Conservation (phyloP, 2,888 invertebrate species). For the Miltochrista miniata region DNA sequence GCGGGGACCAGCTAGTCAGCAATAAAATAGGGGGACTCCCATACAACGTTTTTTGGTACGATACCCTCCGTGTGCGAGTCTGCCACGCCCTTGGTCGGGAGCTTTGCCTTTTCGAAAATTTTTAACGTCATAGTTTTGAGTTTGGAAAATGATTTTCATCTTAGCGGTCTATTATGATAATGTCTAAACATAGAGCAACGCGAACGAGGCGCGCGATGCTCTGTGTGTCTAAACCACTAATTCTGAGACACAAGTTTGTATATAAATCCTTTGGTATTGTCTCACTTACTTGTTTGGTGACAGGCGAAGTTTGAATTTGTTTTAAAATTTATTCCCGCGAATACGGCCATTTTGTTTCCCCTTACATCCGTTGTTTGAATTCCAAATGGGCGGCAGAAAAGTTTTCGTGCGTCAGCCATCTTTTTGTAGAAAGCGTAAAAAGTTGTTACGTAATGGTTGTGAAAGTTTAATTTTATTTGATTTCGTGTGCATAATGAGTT, state of each 20-base stretch:
- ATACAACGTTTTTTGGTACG: too few relatives aligned
- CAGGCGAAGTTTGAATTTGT: constrained; percentile 72
- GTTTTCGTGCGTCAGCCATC: constrained; percentile 45
- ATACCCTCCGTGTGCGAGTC: too few relatives aligned
- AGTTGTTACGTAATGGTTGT: constrained; percentile 47
- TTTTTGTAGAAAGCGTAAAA: constrained; percentile 45
- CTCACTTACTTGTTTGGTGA: constrained; percentile 65
- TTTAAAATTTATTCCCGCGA: constrained; percentile 73
- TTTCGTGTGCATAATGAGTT: constrained; percentile 39
- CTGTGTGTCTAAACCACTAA: too few relatives aligned
- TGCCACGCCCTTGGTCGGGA: too few relatives aligned
- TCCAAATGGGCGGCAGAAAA: constrained; percentile 64
- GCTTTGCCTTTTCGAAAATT: too few relatives aligned
- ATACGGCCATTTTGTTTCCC: constrained; percentile 65
- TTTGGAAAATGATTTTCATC: background rate
- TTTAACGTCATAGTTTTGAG: too few relatives aligned
- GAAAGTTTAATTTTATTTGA: constrained; percentile 47
- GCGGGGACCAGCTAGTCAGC: too few relatives aligned
- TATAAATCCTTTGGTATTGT: constrained; percentile 79
- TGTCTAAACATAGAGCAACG: background rate
- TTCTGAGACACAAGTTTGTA: constrained; percentile 69
- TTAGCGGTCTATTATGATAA: background rate
- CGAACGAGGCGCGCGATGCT: too few relatives aligned
- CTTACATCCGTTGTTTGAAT: constrained; percentile 74
- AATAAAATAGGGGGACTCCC: too few relatives aligned